Base-by-base conservation (phyloP, 2,113 vertebrate genomes). In the Phycodurus eques region DNA sequence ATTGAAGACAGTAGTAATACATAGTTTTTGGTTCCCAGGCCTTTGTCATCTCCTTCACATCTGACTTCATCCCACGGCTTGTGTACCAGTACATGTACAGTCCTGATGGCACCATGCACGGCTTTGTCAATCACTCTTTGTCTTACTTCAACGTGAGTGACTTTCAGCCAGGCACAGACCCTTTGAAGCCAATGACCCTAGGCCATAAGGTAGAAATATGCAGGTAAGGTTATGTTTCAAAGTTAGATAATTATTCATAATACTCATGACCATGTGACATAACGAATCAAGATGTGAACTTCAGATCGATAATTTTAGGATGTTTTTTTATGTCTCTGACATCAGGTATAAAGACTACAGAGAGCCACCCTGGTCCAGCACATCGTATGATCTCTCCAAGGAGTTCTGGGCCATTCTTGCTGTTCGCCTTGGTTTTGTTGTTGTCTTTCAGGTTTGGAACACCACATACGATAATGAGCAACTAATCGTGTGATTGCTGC, bases 41-140 rank as follows among this genome's bases (percentile, higher is more conserved):
- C 19, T 99, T 99, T 35, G 98, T 99, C 83, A 99, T 99, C 82
- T 92, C 97, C 77, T 98, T 99, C 93, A 98, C 98, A 6, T 99
- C 98, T 0, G 96, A 98, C 93, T 99, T 99, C 93, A 97, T 99
- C 90, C 98, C 98, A 19, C 95, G 98, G 73, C 94, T 99, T 79
- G 97, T 99, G 71, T 99, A 98, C 91, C 94, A 96, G 78, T 95
- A 98, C 85, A 94, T 94, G 88, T 99, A 98, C 94, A 99, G 98
- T 79, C 81, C 91, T 33, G 93, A 96, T 9, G 95, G 96, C 76
- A 95, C 94, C 80, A 94, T 99, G 94, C 95, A 96, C 1, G 98
- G 98, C 91, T 99, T 98, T 60, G 87, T 98, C 82, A 94, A 96
- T 88, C 95, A 99, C 92, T 95, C 95, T 0, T 92, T 99, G 46